phyloP scores from a whole-genome alignment of 1,140 invertebrate species.

The Anastrepha obliqua region DNA sequence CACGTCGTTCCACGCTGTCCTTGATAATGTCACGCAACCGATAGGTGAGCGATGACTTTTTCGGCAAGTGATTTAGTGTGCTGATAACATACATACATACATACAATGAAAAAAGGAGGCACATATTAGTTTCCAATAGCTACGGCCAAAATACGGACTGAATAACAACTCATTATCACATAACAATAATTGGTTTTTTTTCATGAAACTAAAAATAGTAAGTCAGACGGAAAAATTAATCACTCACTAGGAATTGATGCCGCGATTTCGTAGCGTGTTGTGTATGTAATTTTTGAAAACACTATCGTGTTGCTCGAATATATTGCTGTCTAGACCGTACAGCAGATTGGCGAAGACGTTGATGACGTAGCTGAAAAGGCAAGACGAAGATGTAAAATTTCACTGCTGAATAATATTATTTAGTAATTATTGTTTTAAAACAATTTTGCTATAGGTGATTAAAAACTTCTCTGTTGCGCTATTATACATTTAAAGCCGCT shows the following conservation, averaged over 20 bases:
- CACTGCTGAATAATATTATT: background rate
- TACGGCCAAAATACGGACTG: background rate
- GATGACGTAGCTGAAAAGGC: constrained; percentile 64
- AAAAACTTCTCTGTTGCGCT: background rate
- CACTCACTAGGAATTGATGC: constrained; percentile 67
- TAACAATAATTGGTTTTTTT: background rate
- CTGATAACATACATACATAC: constrained; percentile 54
- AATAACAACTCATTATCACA: background rate
- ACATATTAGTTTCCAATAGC: background rate
- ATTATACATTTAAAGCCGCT: too few species aligned
- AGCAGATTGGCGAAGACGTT: constrained; percentile 68
- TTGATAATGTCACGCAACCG: constrained; percentile 66
- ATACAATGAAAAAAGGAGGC: background rate
- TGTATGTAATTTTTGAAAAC: constrained; percentile 63
- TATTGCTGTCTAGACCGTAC: constrained; percentile 68
- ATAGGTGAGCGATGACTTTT: constrained; percentile 66
- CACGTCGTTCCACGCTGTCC: constrained; percentile 62
- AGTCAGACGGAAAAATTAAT: background rate
- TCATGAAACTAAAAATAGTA: background rate
- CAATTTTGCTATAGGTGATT: background rate
- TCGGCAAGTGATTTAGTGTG: constrained; percentile 63
- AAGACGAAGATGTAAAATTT: constrained; percentile 23
- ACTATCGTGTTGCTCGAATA: constrained; percentile 66
- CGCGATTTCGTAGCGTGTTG: constrained; percentile 43
- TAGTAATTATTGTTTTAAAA: background rate